phyloP scores from a whole-genome alignment of 2,888 invertebrate species.

The Boloria selene region DNA sequence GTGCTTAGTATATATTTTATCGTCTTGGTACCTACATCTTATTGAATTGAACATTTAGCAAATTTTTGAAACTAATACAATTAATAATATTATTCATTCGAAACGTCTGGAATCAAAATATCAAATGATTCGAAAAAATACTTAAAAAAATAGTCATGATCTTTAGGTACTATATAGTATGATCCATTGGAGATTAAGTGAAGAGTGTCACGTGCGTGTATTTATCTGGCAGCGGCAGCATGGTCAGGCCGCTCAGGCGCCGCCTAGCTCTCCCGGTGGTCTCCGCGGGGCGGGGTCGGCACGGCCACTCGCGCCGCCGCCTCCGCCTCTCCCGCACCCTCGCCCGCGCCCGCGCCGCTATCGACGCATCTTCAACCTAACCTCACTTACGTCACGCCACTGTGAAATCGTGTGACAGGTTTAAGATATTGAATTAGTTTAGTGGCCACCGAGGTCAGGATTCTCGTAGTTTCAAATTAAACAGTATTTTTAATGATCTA shows the following conservation, averaged over 20 bases:
- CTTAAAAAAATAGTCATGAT: slow-evolving; percentile 30
- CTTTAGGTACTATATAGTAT: slow-evolving; percentile 48
- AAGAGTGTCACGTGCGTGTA: slow-evolving; percentile 61
- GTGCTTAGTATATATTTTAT: too few species aligned
- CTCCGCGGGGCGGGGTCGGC: slow-evolving; percentile 78
- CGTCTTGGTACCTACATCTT: too few species aligned
- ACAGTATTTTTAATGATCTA: slow-evolving; percentile 3
- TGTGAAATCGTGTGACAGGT: slow-evolving; percentile 45
- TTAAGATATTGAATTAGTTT: slow-evolving; percentile 45
- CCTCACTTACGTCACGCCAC: slow-evolving; percentile 67
- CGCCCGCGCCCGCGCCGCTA: slow-evolving; percentile 61
- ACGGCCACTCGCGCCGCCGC: slow-evolving; percentile 74
- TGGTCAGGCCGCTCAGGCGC: slow-evolving; percentile 50
- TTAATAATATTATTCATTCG: too few species aligned
- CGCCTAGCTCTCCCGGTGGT: slow-evolving; percentile 83
- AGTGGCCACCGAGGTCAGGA: slow-evolving; percentile 31
- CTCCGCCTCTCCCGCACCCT: slow-evolving; percentile 51
- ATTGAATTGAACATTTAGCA: too few species aligned
- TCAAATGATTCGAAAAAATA: too few species aligned
- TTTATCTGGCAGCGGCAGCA: slow-evolving; percentile 49
- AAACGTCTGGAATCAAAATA: too few species aligned
- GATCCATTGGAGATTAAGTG: slow-evolving; percentile 55
- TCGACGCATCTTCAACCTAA: slow-evolving; percentile 77
- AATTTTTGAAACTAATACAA: too few species aligned
- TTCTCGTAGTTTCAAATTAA: slow-evolving; percentile 25